phyloP scores from a whole-genome alignment of 2,888 invertebrate genomes.

The Lycia hirtaria region DNA sequence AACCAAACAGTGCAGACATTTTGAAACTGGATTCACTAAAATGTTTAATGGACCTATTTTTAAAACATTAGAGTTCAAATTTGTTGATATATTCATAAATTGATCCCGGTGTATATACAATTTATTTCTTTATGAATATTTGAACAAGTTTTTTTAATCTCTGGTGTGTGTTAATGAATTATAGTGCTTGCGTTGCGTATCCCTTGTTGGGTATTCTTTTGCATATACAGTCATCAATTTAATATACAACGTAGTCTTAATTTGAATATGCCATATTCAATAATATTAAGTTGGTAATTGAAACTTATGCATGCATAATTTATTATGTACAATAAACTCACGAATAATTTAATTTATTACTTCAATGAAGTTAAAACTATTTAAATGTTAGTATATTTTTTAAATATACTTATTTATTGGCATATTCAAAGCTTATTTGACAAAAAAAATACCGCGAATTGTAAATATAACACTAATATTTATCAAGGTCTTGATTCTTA shows the following conservation, averaged over 20 bases:
- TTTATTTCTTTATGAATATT: slow-evolving; percentile 25
- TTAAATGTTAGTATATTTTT: slow-evolving; percentile 3
- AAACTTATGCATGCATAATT: slow-evolving; percentile 17
- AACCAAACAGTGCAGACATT: slow-evolving; percentile 61
- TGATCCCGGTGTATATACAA: slow-evolving; percentile 10
- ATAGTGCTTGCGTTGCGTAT: slow-evolving; percentile 37
- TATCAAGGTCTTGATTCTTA: slow-evolving; percentile 46
- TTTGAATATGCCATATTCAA: slow-evolving; percentile 13
- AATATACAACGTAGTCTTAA: neutral
- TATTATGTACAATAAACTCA: slow-evolving; percentile 1
- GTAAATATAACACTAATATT: slow-evolving; percentile 49
- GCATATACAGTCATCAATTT: slow-evolving; percentile 11
- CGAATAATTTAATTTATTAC: slow-evolving; percentile 1
- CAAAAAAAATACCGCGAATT: slow-evolving; percentile 29
- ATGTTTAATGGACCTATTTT: slow-evolving; percentile 50
- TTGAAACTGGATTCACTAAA: slow-evolving; percentile 53
- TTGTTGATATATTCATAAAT: slow-evolving; percentile 26
- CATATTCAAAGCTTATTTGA: slow-evolving; percentile 2
- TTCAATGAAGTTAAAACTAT: neutral
- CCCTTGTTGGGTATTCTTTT: slow-evolving; percentile 18
- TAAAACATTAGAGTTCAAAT: slow-evolving; percentile 46
- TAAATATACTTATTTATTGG: slow-evolving; percentile 10
- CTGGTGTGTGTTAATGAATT: slow-evolving; percentile 29
- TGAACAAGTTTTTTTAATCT: slow-evolving; percentile 26
- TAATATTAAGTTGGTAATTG: neutral